These are phyloP conservation scores for Orchesella flavescens DNA, from an alignment of 2,888 invertebrate species.

Conservation along the genomic window DNA sequence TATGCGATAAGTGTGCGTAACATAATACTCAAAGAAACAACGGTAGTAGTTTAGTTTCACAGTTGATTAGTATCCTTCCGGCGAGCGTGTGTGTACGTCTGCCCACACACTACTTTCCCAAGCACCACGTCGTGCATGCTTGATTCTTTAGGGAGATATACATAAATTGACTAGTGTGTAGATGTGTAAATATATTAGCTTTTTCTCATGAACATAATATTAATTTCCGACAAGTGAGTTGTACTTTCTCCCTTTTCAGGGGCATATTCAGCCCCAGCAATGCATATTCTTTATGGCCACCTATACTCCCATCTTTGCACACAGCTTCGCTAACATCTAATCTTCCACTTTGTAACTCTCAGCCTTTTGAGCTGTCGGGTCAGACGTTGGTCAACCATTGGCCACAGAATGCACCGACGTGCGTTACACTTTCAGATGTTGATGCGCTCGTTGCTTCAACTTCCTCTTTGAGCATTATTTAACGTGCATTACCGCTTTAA, in stretches of 20 bases:
- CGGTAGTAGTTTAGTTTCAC: conserved; percentile 50
- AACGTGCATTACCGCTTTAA: conserved; percentile 46
- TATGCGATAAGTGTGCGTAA: not conserved
- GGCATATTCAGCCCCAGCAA: too few relatives aligned
- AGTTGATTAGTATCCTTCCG: conserved; percentile 68
- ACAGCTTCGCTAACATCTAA: not conserved
- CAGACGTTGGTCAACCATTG: conserved; percentile 61
- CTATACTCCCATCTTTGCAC: not conserved
- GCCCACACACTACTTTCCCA: conserved; percentile 23
- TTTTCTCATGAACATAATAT: conserved; percentile 43
- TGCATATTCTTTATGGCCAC: too few relatives aligned
- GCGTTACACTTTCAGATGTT: conserved; percentile 35
- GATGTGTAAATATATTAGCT: not conserved
- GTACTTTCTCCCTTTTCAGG: too few relatives aligned
- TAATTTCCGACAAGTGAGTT: conserved; percentile 36
- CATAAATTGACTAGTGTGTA: conserved; percentile 33
- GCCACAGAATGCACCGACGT: conserved; percentile 63
- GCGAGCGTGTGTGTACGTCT: conserved; percentile 45
- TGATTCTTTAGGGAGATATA: conserved; percentile 23
- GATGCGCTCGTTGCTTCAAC: conserved; percentile 11
- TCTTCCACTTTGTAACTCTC: too few relatives aligned
- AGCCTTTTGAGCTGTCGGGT: conserved; percentile 48
- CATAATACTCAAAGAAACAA: not conserved
- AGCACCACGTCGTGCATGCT: conserved; percentile 43
- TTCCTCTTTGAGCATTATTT: conserved; percentile 27